Evolutionary conservation across 2,888 invertebrate species (phyloP), one percentile per base, ranked within the genome.

Genomic region (Tetragonisca angustula): DNA sequence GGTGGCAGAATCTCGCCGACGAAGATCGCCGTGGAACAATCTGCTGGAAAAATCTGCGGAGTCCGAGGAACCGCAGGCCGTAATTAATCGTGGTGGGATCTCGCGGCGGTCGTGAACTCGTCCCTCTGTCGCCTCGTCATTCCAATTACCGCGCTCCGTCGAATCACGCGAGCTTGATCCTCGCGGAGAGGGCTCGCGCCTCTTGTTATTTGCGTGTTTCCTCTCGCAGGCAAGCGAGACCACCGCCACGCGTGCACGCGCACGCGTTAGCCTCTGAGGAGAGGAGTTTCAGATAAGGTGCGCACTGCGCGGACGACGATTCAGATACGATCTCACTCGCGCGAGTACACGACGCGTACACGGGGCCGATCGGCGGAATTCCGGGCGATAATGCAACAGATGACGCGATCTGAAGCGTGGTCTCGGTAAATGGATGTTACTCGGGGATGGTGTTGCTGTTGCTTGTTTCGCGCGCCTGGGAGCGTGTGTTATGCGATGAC

Each of bases 211-310:
- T 43, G 43, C 70, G 59, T 24, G 56, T n/a, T 56, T 59, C 70
- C 56, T 56, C 36, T 43, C 43, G 43, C 43, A 43, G 11, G 43
- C 1, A 43, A 43, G 43, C 43, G 32, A 32, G 4, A 32, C 32
- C 32, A 32, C 32, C 32, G 32, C 32, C 32, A 56, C 32, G 27
- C 2, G 27, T 36, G 43, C 24, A 43, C 49, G 19, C 59, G 59
- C 71, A 71, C 59, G 59, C 49, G 59, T 71, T 32, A 71, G 71
- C 43, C 9, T 9, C 9, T 49, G 27, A 50, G 72, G 72, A 71
- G n/a, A 71, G 72, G 56, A 67, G 49, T 78, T 72, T 72, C 49
- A 59, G 78, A 78, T 78, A 78, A 78, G 70, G 49, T n/a, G n/a
- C 15, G 21, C 54, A 59, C 49, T 9, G 24, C 78, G 73, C 78